Evolutionary conservation across 1,140 invertebrate species (phyloP).

Genomic region (Megalonaias nervosa): DNA sequence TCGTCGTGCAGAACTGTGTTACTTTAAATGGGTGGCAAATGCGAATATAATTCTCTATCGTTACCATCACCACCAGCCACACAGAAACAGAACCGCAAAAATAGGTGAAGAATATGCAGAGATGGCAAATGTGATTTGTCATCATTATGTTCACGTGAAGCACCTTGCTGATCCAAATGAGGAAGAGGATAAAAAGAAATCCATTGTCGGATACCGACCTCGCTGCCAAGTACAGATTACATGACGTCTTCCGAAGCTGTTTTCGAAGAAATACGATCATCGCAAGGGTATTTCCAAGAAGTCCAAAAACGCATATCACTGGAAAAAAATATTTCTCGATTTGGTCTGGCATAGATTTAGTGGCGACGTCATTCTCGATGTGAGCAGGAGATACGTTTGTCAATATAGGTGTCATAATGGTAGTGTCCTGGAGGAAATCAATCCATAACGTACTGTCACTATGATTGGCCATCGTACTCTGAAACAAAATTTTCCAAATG

Average conservation of each 20-base stretch:
- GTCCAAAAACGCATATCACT: conserved; percentile 43
- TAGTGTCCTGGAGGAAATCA: too few relatives aligned
- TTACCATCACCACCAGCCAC: conserved; percentile 65
- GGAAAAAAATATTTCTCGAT: conserved; percentile 36
- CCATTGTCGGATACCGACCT: conserved; percentile 48
- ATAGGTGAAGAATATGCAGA: conserved; percentile 63
- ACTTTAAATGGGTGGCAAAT: conserved; percentile 61
- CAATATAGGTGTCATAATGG: too few relatives aligned
- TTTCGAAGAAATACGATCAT: conserved; percentile 44
- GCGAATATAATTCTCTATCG: conserved; percentile 58
- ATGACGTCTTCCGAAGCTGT: conserved; percentile 39
- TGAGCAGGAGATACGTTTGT: too few relatives aligned
- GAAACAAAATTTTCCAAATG: too few relatives aligned
- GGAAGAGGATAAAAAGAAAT: conserved; percentile 46
- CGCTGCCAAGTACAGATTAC: conserved; percentile 52
- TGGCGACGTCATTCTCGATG: too few relatives aligned
- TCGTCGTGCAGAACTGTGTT: conserved; percentile 51
- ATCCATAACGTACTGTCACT: too few relatives aligned
- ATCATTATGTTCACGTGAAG: conserved; percentile 68
- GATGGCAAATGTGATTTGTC: conserved; percentile 57
- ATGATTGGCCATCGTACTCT: too few relatives aligned
- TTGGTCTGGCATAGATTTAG: background rate
- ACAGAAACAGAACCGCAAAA: conserved; percentile 66
- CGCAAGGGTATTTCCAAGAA: conserved; percentile 50
- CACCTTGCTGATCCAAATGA: conserved; percentile 73